Evolutionary conservation across 2,888 invertebrate species (phyloP), one percentile per base, ranked within the genome.

Genomic region (Thymelicus sylvestris): DNA sequence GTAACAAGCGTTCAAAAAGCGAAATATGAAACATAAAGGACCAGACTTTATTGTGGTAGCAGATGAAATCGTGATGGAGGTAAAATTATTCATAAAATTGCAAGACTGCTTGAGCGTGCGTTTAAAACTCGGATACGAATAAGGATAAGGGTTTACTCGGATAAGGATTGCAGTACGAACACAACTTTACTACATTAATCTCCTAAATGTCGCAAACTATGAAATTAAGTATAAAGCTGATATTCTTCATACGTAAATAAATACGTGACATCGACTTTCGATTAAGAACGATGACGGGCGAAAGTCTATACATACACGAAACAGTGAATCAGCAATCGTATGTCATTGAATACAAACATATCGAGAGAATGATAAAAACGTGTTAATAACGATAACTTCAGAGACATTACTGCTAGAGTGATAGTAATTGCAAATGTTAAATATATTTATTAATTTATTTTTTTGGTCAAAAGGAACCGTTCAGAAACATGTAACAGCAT

Each of bases 11-110:
- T 66, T 66, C 52, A 70, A 70, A 66, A 65, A 60, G 65, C 70
- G 44, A 61, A 70, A 70, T 52, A 70, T 66, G 61, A 70, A 66
- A 48, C 65, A 61, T 61, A 66, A 70, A 70, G 52, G 60, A 70
- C 41, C 52, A 55, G 55, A 71, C 52, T 66, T 71, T 71, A 71
- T 66, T 71, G 71, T 66, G 55, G 66, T 71, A 71, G 61, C 66
- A 71, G 71, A 71, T 71, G 71, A 71, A 66, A 66, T 71, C 71
- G 71, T 71, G 71, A 71, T 70, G 71, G 60, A 66, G 71, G 60
- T 66, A 71, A 71, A 66, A 71, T 71, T 71, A 71, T 71, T 71
- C 66, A 71, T 71, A 66, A 71, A 70, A 65, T 64, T 69, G 64
- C 69, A 69, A 70, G 60, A 55, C 60, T 59, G 52, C 61, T 65